Conservation (phyloP, 2,113 vertebrate genomes). For the Toxotes jaculatrix region DNA sequence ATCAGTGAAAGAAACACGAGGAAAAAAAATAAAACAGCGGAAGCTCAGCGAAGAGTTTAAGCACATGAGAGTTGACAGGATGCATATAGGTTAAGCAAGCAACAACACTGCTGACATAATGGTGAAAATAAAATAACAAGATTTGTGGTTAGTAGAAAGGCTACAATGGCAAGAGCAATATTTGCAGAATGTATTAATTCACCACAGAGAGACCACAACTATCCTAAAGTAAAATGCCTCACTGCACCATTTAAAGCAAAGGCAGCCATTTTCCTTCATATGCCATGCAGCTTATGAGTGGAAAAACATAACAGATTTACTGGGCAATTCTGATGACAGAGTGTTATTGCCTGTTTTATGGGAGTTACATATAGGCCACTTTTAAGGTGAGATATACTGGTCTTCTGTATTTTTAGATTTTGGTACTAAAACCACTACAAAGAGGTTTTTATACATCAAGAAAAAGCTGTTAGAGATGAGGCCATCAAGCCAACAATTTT, state of each 20-base stretch:
- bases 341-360: background rate
- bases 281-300: background rate
- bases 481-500: background rate
- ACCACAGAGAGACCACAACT: slow-evolving; percentile 59
- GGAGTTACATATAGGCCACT: background rate
- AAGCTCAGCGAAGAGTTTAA: background rate
- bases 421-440: background rate
- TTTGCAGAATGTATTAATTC: slow-evolving; percentile 55
- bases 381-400: background rate
- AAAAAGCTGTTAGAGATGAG: background rate
- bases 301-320: slow-evolving; percentile 23
- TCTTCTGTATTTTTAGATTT: background rate
- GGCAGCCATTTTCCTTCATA: slow-evolving; percentile 18
- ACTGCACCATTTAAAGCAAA: slow-evolving; percentile 41
- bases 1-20: background rate
- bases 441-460: background rate
- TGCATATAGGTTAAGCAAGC: slow-evolving; percentile 51
- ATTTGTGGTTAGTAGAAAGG: slow-evolving; percentile 49
- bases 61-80: slow-evolving; percentile 27
- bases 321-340: slow-evolving; percentile 28
- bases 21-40: slow-evolving; percentile 17
- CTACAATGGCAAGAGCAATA: slow-evolving; percentile 50
- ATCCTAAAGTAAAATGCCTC: slow-evolving; percentile 47
- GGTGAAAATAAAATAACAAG: slow-evolving; percentile 60
- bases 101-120: slow-evolving; percentile 46